A percentile compares a stretch with the other conserved stretches of the same genome.
phyloP scores from a whole-genome alignment of 2,797 vertebrate genomes.

The Momotus momota region DNA sequence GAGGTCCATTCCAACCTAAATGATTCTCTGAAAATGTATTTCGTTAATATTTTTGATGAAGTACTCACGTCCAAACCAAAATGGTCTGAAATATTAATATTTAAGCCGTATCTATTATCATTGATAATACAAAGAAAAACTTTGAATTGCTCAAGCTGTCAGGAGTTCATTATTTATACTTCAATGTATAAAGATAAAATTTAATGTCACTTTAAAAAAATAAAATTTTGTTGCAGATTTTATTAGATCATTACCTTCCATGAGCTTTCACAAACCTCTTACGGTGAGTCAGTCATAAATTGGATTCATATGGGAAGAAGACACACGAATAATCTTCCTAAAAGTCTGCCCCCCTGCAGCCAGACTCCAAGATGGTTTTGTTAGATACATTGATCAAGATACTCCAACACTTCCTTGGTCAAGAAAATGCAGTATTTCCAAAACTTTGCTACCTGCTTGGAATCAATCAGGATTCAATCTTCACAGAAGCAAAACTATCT shows the following conservation, averaged over 20 bases:
- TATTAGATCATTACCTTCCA: not conserved
- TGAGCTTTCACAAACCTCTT: not conserved
- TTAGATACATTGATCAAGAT: not conserved
- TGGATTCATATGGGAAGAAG: not conserved
- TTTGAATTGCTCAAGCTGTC: not conserved
- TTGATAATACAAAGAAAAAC: not conserved
- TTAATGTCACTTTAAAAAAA: not conserved
- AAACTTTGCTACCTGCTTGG: not conserved
- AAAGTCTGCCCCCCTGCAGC: no score
- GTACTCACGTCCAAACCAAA: not conserved
- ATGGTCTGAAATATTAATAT: not conserved
- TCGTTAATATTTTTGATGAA: no score
- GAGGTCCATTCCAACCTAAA: no score
- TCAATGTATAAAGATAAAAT: not conserved
- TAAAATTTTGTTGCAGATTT: not conserved
- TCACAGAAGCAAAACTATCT: not conserved
- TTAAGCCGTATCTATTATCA: not conserved
- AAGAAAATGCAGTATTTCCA: not conserved
- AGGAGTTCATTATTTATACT: not conserved
- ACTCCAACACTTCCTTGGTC: not conserved
- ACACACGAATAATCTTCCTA: not conserved
- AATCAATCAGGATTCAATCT: not conserved
- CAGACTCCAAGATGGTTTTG: not conserved
- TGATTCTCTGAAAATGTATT: no score
- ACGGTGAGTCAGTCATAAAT: not conserved